Base-by-base conservation (phyloP, 2,888 invertebrate species). In the Diadegma fenestrale region DNA sequence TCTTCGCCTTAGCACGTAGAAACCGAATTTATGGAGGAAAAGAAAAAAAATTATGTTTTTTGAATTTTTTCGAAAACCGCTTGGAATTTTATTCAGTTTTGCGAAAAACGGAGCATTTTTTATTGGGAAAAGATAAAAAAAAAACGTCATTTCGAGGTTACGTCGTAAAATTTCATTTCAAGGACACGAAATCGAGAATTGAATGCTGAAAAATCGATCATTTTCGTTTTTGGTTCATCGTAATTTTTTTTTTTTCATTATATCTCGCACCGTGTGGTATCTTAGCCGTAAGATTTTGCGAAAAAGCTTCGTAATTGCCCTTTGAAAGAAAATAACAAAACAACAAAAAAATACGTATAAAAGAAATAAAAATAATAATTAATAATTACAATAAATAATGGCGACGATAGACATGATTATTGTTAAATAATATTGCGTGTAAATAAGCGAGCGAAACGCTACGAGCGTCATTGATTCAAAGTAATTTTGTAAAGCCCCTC, bases 251-350 rank as follows among this genome's bases (percentile, higher is more conserved):
- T 48, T 37, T 26, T 17, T 45, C 43, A 0, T 5, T 17, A 48
- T 48, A 33, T 63, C 30, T 75, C 63, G 75, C 75, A 73, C 63
- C 33, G 45, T 75, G 63, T 63, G 43, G 45, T 75, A 75, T 63
- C 63, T 45, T 75, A 75, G 63, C 63, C 33, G 63, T 75, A 75
- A 75, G 75, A 41, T 75, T 75, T 75, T 64, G 63, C 75, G 75
- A 63, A 66, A 64, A 69, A 66, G 41, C 75, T 88, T 86, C 87
- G 87, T 89, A 86, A 86, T 86, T 87, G 78, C 79, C 64, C 68
- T 87, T 68, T 19, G 5, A 37, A 37, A 10, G 10, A 37, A 37
- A 37, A 37, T 37, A 37, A 37, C 7, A 37, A 7, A 12, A 87
- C 45, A 72, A 33, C 84, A 85, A 68, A 76, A 64, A 81, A 54